Evolutionary conservation across 30 jellyfish, hydroid and myxozoan species (phyloP), one percentile per base, ranked within the genome.

Genomic region (Hydra vulgaris): DNA sequence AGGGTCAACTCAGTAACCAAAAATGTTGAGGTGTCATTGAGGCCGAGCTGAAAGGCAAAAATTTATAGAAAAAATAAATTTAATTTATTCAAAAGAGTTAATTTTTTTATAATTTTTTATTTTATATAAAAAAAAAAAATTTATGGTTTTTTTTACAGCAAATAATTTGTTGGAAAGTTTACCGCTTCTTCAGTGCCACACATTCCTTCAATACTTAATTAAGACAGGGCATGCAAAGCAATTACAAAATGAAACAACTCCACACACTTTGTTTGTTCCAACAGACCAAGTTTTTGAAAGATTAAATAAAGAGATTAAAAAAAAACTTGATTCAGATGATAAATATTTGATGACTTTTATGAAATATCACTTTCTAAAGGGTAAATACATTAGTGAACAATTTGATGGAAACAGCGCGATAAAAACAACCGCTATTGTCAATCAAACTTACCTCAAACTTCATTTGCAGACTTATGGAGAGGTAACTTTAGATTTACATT

Each of bases 201-300:
- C 83, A 0, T 75, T 75, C 24, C 70, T 75, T 15, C 83, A 75
- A 26, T 15, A 75, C 16, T 18, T 75, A 0, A 75, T 75, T n/a
- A 25, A 26, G 23, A 75, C 83, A 7, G 71, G 71, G 16, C 83
- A 75, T 54, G 26, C 26, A 71, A 24, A 17, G 52, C 56, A 67
- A 26, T 16, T 75, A 26, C 56, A 67, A 7, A 23, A 20, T 21
- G 40, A 21, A 23, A 67, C 4, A 21, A 67, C 53, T 23, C 18
- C 56, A 1, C 5, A 75, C 16, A 75, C 83, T 1, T 16, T 75
- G 56, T 75, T 75, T 75, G 83, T 72, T 23, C 83, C 83, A 0
- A 75, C 83, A 18, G 83, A 75, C 74, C 72, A 75, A 0, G 83
- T 18, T n/a, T 75, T 75, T 21, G 71, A 0, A 20, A 20, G 56